Evolutionary conservation across 2,888 invertebrate species (phyloP).

Genomic region (Empis stercorea): DNA sequence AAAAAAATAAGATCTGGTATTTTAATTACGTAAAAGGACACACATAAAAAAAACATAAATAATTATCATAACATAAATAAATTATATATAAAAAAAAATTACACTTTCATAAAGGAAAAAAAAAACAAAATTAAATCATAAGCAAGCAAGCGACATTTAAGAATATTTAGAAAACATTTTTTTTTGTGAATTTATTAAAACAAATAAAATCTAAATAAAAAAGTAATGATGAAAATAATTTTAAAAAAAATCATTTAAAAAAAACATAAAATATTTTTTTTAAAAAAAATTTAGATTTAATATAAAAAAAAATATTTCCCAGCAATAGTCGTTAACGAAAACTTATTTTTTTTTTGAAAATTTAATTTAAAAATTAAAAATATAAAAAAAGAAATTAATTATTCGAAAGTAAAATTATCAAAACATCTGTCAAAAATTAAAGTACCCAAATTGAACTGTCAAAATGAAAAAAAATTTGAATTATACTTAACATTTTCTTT

Average conservation of each 20-base stretch:
- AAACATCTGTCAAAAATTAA: conserved; percentile 1
- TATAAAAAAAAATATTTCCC: conserved; percentile 15
- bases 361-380: conserved; percentile 1
- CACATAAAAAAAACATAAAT: conserved; percentile 4
- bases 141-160: too few relatives aligned
- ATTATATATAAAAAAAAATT: conserved; percentile 7
- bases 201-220: too few relatives aligned
- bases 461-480: too few relatives aligned
- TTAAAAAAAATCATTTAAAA: too few relatives aligned
- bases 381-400: conserved; percentile 8
- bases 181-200: too few relatives aligned
- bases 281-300: too few relatives aligned
- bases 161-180: too few relatives aligned
- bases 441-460: too few relatives aligned
- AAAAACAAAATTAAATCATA: background rate
- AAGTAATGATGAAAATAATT: too few relatives aligned
- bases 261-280: too few relatives aligned
- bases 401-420: conserved; percentile 10
- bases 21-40: conserved; percentile 6
- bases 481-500: too few relatives aligned
- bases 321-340: conserved; percentile 20
- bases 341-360: conserved; percentile 15
- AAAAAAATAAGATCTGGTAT: too few relatives aligned
- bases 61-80: conserved; percentile 13
- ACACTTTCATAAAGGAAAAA: background rate